Base-by-base conservation (phyloP, 1,140 invertebrate species). In the Drosophila oshimai region DNA sequence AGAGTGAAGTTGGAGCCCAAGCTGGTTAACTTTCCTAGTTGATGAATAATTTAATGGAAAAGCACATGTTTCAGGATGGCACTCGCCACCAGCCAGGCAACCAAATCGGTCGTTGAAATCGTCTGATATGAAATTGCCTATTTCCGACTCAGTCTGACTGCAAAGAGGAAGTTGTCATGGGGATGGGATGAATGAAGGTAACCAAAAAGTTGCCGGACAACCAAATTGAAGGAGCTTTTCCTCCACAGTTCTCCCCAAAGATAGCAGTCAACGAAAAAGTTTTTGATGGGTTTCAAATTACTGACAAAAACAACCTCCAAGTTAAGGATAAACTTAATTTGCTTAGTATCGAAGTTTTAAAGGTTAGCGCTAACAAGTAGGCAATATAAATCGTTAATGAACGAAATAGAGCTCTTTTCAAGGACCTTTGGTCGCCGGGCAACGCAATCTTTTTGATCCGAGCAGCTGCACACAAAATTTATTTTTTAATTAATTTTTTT, bases 111-210 rank as follows among this genome's bases (percentile, higher is more conserved):
- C 13, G 57, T 53, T 65, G 37, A 33, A 67, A 58, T 15, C 51
- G 74, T 86, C 74, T 86, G 80, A 75, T 72, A 76, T 58, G 54
- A 64, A 86, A 86, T 86, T 87, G 80, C 78, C 81, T 73, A 86
- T 86, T 86, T 86, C 80, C 80, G 78, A 81, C 70, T 68, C 45
- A 61, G 80, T 75, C 80, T 79, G 71, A 29, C 51, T 57, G 60
- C 44, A 24, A 31, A 22, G 46, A 34, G 39, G 37, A 28, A 68
- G 31, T 51, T 24, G 33, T 22, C 45, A 29, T 37, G 42, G 51
- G 24, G 6, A 42, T 44, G 64, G n/a, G 22, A n/a, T 34, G 7
- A 7, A n/a, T n/a, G 29, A 15, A 33, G 34, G 58, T 28, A 24
- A 12, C 42, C 34, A 28, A 31, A 31, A 62, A 46, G 65, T 69